A percentile compares a stretch with the other conserved stretches of the same genome.
phyloP scores from a whole-genome alignment of 2,797 vertebrate genomes.

The Mallotus villosus region DNA sequence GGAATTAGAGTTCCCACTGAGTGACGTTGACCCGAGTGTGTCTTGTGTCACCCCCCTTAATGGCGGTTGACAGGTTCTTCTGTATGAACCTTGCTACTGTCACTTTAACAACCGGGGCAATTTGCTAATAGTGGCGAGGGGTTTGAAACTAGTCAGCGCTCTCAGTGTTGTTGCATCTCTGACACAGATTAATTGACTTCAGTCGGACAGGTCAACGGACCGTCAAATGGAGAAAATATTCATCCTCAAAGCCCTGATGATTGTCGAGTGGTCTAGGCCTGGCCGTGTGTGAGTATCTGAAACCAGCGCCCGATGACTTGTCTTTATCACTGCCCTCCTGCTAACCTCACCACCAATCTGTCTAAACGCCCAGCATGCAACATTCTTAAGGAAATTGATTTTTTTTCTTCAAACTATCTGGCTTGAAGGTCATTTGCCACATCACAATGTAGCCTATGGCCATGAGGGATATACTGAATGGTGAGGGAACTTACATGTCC shows the following conservation, averaged over 20 bases:
- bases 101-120: constrained; percentile 1
- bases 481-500: neutral
- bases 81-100: constrained; percentile 3
- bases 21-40: constrained; percentile 37
- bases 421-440: constrained; percentile 49
- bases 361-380: constrained; percentile 17
- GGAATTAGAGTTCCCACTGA: constrained; percentile 34
- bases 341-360: constrained; percentile 26
- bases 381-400: constrained; percentile 29
- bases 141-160: constrained; percentile 6
- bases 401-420: constrained; percentile 22
- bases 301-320: constrained; percentile 5
- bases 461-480: constrained; percentile 41
- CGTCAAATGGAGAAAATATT: constrained; percentile 12
- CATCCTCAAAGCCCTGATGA: constrained; percentile 2
- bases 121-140: constrained; percentile 1
- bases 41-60: constrained; percentile 5
- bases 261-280: constrained; percentile 16
- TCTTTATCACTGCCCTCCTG: constrained; percentile 18
- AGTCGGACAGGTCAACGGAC: constrained; percentile 30
- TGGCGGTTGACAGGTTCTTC: neutral
- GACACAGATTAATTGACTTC: constrained; percentile 18
- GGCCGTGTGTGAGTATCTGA: constrained; percentile 25
- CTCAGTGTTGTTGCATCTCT: constrained; percentile 5
- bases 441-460: constrained; percentile 45